These are phyloP conservation scores for Taphrorychus bicolor DNA, from an alignment of 2,888 invertebrate species.

Conservation along the genomic window DNA sequence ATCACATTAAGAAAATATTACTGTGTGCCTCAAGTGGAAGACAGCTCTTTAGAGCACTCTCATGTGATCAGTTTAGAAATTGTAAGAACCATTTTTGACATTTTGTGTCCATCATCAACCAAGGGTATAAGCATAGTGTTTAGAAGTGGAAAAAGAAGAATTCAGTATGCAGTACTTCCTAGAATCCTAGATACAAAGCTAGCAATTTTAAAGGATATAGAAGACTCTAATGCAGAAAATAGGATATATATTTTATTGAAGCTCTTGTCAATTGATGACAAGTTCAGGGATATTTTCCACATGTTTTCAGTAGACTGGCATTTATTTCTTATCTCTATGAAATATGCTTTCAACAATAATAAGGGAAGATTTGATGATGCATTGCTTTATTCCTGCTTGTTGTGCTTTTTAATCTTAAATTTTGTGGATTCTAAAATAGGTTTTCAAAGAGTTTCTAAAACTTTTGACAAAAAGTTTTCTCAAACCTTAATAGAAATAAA, in stretches of 20 bases:
- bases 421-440: conserved; percentile 67
- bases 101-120: conserved; percentile 45
- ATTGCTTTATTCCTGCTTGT: conserved; percentile 66
- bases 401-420: conserved; percentile 66
- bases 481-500: conserved; percentile 48
- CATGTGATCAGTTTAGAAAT: conserved; percentile 69
- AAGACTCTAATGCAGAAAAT: conserved; percentile 46
- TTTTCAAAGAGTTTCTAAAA: conserved; percentile 59
- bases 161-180: conserved; percentile 32
- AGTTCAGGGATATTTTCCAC: conserved; percentile 55
- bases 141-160: conserved; percentile 46
- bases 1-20: conserved; percentile 70
- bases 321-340: conserved; percentile 65
- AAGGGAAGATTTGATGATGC: conserved; percentile 38
- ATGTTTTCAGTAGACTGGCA: conserved; percentile 66
- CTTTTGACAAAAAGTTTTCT: conserved; percentile 56
- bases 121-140: conserved; percentile 39
- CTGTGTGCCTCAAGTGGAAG: conserved; percentile 76
- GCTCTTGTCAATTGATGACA: conserved; percentile 61
- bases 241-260: conserved; percentile 59
- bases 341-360: conserved; percentile 55
- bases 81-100: conserved; percentile 65
- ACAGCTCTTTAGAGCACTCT: conserved; percentile 67
- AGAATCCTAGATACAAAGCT: conserved; percentile 39
- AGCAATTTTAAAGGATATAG: conserved; percentile 56